Percentiles rank a stretch among this genome's conserved stretches.
phyloP scores from a whole-genome alignment of 1,140 invertebrate species.

The Diabrotica undecimpunctata region DNA sequence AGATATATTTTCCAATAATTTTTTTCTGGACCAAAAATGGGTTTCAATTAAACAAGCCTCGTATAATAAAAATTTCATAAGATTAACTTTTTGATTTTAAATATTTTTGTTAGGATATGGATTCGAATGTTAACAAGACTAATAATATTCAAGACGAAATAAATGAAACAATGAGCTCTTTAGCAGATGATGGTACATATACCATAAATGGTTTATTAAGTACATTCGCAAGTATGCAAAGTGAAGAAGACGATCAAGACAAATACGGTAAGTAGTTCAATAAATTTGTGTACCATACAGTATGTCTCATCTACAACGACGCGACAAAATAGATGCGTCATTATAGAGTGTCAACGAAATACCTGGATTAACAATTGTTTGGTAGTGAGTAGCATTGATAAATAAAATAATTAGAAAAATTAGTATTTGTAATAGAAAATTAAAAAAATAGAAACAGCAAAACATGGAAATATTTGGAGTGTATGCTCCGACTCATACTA shows the following conservation, averaged over 20 bases:
- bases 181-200: background rate
- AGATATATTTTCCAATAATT: too few relatives aligned
- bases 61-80: too few relatives aligned
- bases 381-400: background rate
- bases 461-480: too few relatives aligned
- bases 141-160: conserved; percentile 15
- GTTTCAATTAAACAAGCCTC: too few relatives aligned
- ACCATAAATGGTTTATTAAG: conserved; percentile 13
- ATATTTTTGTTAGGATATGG: conserved; percentile 2
- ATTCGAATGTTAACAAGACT: conserved; percentile 11
- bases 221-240: conserved; percentile 5
- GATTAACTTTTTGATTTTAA: background rate
- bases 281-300: background rate
- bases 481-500: too few relatives aligned
- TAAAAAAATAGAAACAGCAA: background rate
- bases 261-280: conserved; percentile 13
- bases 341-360: background rate
- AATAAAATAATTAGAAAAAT: background rate
- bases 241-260: conserved; percentile 9
- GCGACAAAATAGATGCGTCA: too few relatives aligned
- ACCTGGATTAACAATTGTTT: background rate
- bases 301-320: too few relatives aligned
- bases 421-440: background rate
- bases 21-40: too few relatives aligned
- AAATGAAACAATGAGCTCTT: conserved; percentile 8